Evolutionary conservation across 1,140 invertebrate genomes (phyloP).

Genomic region (Euura lappo): DNA sequence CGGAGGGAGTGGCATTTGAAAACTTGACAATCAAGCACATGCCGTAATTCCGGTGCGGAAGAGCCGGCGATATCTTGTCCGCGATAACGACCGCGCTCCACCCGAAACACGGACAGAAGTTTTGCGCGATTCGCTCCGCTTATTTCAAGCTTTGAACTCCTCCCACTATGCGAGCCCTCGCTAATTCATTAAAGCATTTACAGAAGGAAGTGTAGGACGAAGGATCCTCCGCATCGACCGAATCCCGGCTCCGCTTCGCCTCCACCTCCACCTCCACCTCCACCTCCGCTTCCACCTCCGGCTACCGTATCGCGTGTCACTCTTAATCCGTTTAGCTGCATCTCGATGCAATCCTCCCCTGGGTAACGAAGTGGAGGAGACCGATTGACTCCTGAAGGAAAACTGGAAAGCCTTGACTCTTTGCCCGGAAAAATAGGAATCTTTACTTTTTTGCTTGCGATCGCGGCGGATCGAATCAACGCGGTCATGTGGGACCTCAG

Average conservation of each 20-base stretch:
- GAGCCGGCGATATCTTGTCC: not conserved
- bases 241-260: not conserved
- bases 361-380: not conserved
- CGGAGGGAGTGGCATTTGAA: not conserved
- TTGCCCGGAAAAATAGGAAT: too few relatives aligned
- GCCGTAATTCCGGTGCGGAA: not conserved
- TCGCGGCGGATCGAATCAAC: too few relatives aligned
- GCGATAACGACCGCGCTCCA: conserved; percentile 26
- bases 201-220: conserved; percentile 14
- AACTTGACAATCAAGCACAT: conserved; percentile 9
- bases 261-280: not conserved
- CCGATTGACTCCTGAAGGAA: not conserved
- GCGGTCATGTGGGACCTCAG: conserved; percentile 33
- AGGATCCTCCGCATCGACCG: not conserved
- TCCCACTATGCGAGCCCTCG: conserved; percentile 12
- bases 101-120: not conserved
- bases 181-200: conserved; percentile 40
- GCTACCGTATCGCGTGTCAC: conserved; percentile 26
- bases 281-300: not conserved
- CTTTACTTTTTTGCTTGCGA: too few relatives aligned
- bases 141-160: conserved; percentile 28
- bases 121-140: conserved; percentile 17
- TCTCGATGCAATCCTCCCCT: conserved; percentile 7
- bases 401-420: not conserved
- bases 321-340: conserved; percentile 40